Base-by-base conservation (phyloP, 2,797 vertebrate species). In the Danio tinwini region DNA sequence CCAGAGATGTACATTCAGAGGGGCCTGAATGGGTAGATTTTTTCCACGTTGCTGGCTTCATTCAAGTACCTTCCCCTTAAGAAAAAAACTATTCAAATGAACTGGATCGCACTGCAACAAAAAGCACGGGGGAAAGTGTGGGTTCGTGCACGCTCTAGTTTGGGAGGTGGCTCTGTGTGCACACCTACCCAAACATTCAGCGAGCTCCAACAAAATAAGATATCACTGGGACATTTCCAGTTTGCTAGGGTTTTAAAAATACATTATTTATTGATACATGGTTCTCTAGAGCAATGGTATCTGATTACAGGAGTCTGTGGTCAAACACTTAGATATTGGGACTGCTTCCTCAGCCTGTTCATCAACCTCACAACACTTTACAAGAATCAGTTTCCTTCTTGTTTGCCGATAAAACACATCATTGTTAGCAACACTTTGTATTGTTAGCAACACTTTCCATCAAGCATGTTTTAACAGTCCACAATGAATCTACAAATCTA, bases 11-110 rank as follows among this genome's bases (percentile, higher is more conserved):
- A 98, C 96, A 98, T 98, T 99, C 96, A 98, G 95, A 95, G 84
- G 88, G 92, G 89, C 88, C 90, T 98, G 95, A 98, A 98, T 96
- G 95, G 96, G 94, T 96, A 96, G 96, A 98, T 98, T 98, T 96
- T 96, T 99, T 98, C 97, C 98, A 98, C 96, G 92, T 95, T 98
- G 95, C 96, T 98, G 97, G 95, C 95, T 98, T 97, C 97, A 98
- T 98, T 99, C 96, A 99, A 93, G 89, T 91, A 92, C 91, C 92
- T 93, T 88, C 88, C 79, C 76, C 80, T 85, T 81, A 83, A 94
- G 75, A 77, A 80, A 77, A 94, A 94, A 93, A 92, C 95, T 95
- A 95, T 98, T 98, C 95, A 97, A 93, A 93, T 95, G 94, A 95
- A 95, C 92, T 95, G 93, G 96, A 96, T 97, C 93, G 89, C 93